phyloP scores from a whole-genome alignment of 2,888 invertebrate genomes.

The Chironomus riparius region DNA sequence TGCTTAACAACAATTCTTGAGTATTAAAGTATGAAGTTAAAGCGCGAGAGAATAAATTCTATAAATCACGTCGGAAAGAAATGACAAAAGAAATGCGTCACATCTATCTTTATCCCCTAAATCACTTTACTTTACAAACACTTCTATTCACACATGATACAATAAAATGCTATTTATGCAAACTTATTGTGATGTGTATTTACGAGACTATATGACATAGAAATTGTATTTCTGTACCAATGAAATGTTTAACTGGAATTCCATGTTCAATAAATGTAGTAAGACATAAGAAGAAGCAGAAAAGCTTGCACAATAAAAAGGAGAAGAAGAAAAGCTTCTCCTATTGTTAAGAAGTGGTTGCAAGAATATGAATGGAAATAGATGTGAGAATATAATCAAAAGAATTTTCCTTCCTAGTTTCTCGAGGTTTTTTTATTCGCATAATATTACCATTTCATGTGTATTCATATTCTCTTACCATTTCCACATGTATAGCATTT shows the following conservation, averaged over 20 bases:
- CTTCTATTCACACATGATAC: no score
- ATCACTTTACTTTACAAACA: no score
- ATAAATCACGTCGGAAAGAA: no score
- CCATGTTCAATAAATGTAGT: background rate
- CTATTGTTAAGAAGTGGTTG: background rate
- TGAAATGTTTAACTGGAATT: background rate
- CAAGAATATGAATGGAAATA: background rate
- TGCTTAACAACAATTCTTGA: no score
- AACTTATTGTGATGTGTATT: no score
- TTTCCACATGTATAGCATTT: background rate
- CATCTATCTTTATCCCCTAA: no score
- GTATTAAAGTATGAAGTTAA: no score
- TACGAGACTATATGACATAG: no score
- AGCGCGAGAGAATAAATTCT: no score
- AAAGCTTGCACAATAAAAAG: background rate
- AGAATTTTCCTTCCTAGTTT: background rate
- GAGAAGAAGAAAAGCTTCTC: background rate
- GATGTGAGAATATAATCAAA: background rate
- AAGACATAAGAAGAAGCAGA: background rate
- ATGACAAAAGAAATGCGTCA: no score
- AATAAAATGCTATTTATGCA: no score
- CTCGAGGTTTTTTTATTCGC: background rate
- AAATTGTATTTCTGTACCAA: no score
- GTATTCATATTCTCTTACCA: background rate
- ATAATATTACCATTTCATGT: background rate